Percentiles rank a stretch among this genome's conserved stretches.
These are phyloP conservation scores for Cichlasoma orientale DNA, from an alignment of 2,797 vertebrate genomes.

Conservation along the genomic window DNA sequence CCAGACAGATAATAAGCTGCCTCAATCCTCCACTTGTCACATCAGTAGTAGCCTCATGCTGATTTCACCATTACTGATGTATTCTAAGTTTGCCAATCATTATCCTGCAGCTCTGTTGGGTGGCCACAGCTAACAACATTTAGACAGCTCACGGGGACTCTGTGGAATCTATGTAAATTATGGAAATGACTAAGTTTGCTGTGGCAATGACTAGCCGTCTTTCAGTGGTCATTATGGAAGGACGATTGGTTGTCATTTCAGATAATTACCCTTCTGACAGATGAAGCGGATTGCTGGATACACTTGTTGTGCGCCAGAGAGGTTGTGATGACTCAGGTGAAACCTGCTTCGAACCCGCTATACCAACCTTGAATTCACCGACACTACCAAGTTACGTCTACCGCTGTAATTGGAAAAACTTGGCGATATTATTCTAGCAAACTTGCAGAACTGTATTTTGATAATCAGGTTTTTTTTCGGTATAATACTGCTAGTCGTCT, in stretches of 20 bases:
- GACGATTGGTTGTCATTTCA: conserved; percentile 4
- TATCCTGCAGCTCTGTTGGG: conserved; percentile 43
- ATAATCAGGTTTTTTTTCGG: not conserved
- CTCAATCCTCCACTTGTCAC: conserved; percentile 42
- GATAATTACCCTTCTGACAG: not conserved
- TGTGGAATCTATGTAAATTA: conserved; percentile 18
- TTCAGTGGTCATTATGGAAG: not conserved
- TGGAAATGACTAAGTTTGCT: conserved; percentile 7
- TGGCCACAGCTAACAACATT: conserved; percentile 48
- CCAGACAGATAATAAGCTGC: conserved; percentile 43
- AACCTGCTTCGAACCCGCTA: not conserved
- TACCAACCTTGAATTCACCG: not conserved
- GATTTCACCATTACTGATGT: conserved; percentile 46
- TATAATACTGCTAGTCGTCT: not conserved
- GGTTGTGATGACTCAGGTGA: not conserved
- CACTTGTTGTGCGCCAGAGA: not conserved
- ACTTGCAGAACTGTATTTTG: not conserved
- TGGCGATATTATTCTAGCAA: not conserved
- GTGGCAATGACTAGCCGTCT: conserved; percentile 15
- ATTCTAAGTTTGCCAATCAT: conserved; percentile 51
- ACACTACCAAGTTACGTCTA: not conserved
- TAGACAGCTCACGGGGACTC: conserved; percentile 18
- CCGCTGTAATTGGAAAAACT: not conserved
- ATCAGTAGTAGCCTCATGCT: conserved; percentile 40
- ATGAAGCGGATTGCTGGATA: not conserved